Evolutionary conservation across 2,888 invertebrate species (phyloP).

Genomic region (Drosophila niveifrons): DNA sequence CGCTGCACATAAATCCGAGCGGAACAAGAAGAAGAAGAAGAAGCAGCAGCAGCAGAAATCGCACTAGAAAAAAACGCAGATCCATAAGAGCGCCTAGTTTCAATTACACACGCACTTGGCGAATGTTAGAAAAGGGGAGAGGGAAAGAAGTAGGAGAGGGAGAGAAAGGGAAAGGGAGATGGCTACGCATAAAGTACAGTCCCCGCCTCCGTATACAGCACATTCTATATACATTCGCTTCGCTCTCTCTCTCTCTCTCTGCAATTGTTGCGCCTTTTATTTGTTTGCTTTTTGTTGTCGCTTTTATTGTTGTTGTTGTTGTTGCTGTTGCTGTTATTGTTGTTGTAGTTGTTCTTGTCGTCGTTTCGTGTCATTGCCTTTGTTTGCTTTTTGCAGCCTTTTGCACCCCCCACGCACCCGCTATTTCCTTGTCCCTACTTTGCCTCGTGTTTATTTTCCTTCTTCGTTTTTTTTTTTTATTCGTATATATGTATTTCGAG

Average conservation of each 20-base stretch:
- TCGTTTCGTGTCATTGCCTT: constrained; percentile 81
- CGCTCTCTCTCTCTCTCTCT: constrained; percentile 13
- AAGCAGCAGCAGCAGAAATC: not conserved
- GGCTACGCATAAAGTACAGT: constrained; percentile 41
- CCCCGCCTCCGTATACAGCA: not conserved
- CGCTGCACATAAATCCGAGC: constrained; percentile 8
- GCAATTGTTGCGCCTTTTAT: constrained; percentile 81
- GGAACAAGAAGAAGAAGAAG: no score
- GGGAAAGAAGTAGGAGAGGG: not conserved
- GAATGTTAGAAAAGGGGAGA: constrained; percentile 37
- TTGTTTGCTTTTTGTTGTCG: constrained; percentile 71
- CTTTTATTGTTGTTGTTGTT: constrained; percentile 16
- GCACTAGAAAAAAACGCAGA: constrained; percentile 26
- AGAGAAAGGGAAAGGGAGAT: not conserved
- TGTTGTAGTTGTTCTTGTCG: constrained; percentile 50
- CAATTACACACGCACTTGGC: constrained; percentile 79
- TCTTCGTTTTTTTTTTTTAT: constrained; percentile 50
- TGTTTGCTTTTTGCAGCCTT: constrained; percentile 73
- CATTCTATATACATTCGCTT: constrained; percentile 19
- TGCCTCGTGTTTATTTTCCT: constrained; percentile 75
- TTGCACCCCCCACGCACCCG: constrained; percentile 6
- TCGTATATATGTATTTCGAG: constrained; percentile 53
- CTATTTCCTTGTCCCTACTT: not conserved
- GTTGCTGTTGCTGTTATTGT: constrained; percentile 28
- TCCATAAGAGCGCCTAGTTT: constrained; percentile 66